Percentiles rank a stretch among this genome's conserved stretches.
These are phyloP conservation scores for Petrocephalus zakoni DNA, from an alignment of 2,113 vertebrate species.

Conservation along the genomic window DNA sequence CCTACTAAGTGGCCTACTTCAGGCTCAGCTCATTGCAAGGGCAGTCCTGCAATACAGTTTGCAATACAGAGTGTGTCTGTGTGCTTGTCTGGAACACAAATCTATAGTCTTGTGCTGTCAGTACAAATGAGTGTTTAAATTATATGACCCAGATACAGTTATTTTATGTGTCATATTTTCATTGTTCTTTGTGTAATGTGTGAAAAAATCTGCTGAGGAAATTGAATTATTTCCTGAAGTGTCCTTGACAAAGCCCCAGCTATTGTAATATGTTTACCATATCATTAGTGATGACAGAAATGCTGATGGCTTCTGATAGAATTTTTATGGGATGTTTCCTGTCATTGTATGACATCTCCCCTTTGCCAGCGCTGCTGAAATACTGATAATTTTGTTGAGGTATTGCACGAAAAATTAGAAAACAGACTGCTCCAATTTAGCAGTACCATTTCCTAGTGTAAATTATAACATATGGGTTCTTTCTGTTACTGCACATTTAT, in stretches of 20 bases:
- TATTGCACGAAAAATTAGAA: not conserved
- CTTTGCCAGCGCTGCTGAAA: not conserved
- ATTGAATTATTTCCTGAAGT: not conserved
- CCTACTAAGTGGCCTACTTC: not conserved
- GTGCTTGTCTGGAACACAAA: not conserved
- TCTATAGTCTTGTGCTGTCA: not conserved
- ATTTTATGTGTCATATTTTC: not conserved
- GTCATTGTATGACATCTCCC: not conserved
- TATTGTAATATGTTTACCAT: not conserved
- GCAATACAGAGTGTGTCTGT: not conserved
- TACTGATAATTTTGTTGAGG: not conserved
- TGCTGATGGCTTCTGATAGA: not conserved
- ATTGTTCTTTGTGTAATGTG: not conserved
- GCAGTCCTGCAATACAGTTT: constrained; percentile 30
- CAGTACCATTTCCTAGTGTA: not conserved
- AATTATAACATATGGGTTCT: not conserved
- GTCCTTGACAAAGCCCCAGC: not conserved
- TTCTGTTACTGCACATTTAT: not conserved
- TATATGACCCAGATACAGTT: not conserved
- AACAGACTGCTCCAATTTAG: not conserved
- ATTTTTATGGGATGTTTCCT: not conserved
- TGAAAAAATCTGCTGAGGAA: not conserved
- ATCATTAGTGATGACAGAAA: not conserved
- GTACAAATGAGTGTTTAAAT: not conserved
- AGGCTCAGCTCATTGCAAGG: constrained; percentile 39